Evolutionary conservation across 2,888 invertebrate species (phyloP).

Genomic region (Andrena flavipes): DNA sequence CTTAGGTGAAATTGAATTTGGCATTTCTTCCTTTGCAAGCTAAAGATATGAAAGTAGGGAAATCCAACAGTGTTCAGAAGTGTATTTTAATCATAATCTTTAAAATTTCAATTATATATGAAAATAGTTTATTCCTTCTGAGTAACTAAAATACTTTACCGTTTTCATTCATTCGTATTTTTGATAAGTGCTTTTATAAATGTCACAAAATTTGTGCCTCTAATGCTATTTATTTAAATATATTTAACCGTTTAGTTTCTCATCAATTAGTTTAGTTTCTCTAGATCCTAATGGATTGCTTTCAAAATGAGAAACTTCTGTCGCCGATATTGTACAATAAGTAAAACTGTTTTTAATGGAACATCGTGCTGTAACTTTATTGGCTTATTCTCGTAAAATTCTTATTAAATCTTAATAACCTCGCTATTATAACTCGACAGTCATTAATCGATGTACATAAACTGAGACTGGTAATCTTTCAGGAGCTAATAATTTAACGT

Average conservation of each 20-base stretch:
- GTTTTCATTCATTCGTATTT: too few relatives aligned
- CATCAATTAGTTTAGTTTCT: too few relatives aligned
- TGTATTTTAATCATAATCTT: too few relatives aligned
- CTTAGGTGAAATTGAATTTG: not conserved
- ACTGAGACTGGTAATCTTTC: not conserved
- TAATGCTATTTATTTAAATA: too few relatives aligned
- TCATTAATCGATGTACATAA: not conserved
- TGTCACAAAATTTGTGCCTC: too few relatives aligned
- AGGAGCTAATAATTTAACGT: not conserved
- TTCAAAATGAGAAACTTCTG: not conserved
- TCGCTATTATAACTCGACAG: not conserved
- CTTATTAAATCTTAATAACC: conserved; percentile 1
- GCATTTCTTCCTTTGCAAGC: not conserved
- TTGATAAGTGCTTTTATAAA: too few relatives aligned
- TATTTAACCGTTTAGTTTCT: too few relatives aligned
- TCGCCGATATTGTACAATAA: not conserved
- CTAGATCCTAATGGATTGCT: not conserved
- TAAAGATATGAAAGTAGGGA: not conserved
- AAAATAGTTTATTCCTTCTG: too few relatives aligned
- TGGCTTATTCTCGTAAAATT: not conserved
- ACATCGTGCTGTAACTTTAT: not conserved
- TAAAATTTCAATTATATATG: too few relatives aligned
- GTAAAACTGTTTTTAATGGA: conserved; percentile 8
- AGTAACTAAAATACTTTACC: too few relatives aligned
- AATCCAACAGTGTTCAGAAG: not conserved